phyloP scores from a whole-genome alignment of 2,888 invertebrate species.

The Caenorhabditis wallacei region DNA sequence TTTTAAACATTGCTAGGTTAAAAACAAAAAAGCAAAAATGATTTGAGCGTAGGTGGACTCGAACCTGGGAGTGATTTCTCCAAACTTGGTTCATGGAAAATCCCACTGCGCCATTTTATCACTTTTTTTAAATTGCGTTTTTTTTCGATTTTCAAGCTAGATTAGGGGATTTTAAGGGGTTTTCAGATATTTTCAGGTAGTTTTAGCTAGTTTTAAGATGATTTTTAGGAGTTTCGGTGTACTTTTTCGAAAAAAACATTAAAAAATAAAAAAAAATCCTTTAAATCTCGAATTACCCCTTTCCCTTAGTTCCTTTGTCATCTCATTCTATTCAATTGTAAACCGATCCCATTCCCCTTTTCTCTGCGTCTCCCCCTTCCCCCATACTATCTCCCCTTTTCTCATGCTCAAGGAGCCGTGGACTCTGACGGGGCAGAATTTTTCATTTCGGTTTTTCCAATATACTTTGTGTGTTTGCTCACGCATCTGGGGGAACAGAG shows the following conservation, averaged over 20 bases:
- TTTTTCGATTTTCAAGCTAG: background rate
- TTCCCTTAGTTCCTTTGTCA: background rate
- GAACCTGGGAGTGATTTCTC: background rate
- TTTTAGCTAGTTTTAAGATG: no score
- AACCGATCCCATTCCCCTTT: background rate
- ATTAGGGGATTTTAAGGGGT: no score
- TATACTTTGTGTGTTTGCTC: slow-evolving; percentile 39
- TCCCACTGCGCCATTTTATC: background rate
- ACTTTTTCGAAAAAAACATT: background rate
- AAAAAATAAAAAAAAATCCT: background rate
- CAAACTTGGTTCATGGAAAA: background rate
- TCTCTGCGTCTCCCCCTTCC: background rate
- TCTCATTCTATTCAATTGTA: background rate
- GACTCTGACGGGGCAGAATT: background rate
- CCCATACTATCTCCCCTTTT: background rate
- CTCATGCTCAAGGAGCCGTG: slow-evolving; percentile 23
- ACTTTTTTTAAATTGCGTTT: background rate
- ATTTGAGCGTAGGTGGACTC: background rate
- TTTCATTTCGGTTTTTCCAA: slow-evolving; percentile 25
- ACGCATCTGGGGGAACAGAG: slow-evolving; percentile 21
- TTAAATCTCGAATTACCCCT: background rate
- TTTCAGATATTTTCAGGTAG: no score
- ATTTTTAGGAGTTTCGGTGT: background rate
- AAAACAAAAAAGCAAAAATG: background rate
- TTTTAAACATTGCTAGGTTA: no score